Conservation (phyloP, 2,797 vertebrate species). For the Protonibea diacanthus region DNA sequence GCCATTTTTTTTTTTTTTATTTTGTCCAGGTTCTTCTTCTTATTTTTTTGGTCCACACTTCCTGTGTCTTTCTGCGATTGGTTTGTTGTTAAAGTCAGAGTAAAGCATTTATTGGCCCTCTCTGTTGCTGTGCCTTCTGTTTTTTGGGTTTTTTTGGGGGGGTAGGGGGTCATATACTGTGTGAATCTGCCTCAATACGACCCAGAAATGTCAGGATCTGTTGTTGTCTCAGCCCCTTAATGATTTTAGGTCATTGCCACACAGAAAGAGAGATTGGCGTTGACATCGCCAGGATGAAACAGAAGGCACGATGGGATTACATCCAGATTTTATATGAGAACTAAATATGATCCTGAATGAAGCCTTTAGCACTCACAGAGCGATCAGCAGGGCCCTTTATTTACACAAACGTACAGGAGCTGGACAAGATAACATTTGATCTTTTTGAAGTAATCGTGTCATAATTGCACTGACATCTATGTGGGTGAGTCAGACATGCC, state of each 20-base stretch:
- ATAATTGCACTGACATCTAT: conserved; percentile 5
- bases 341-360: conserved; percentile 6
- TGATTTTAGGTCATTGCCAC: conserved; percentile 67
- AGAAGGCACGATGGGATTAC: conserved; percentile 43
- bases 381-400: background rate
- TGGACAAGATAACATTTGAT: conserved; percentile 23
- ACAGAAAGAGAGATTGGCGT: conserved; percentile 29
- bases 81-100: conserved; percentile 18
- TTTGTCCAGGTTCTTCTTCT: conserved; percentile 23
- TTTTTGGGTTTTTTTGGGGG: conserved; percentile 9
- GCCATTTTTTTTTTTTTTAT: no score
- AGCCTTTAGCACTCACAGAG: background rate
- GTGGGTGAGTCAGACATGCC: conserved; percentile 6
- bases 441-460: conserved; percentile 21
- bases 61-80: background rate
- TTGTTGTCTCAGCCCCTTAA: conserved; percentile 61
- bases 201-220: conserved; percentile 75
- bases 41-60: conserved; percentile 15
- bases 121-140: conserved; percentile 38
- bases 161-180: conserved; percentile 34
- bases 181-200: conserved; percentile 55
- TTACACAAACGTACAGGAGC: conserved; percentile 7
- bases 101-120: conserved; percentile 34
- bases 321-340: conserved; percentile 3
- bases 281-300: conserved; percentile 25